A percentile compares a stretch with the other conserved stretches of the same genome.
phyloP scores from a whole-genome alignment of 2,113 vertebrate genomes.

The Tenebrosternarchus preto region DNA sequence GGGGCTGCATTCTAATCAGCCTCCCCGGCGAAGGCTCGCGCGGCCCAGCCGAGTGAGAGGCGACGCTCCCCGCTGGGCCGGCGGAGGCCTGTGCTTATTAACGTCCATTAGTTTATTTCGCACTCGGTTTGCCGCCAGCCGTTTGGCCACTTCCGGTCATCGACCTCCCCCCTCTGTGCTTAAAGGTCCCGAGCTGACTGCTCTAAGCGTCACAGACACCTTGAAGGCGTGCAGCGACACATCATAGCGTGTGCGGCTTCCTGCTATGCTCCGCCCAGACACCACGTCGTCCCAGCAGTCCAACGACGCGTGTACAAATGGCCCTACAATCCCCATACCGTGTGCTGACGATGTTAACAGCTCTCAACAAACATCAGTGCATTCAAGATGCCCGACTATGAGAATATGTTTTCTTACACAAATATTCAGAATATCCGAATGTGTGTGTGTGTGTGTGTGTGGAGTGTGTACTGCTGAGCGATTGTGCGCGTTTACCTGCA shows the following conservation, averaged over 20 bases:
- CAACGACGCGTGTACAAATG: not conserved
- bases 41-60: conserved; percentile 19
- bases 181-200: not conserved
- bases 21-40: not conserved
- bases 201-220: not conserved
- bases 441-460: not conserved
- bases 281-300: not conserved
- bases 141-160: conserved; percentile 13
- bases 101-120: conserved; percentile 46
- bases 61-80: conserved; percentile 12
- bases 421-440: not conserved
- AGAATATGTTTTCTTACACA: not conserved
- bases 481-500: conserved; percentile 80
- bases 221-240: not conserved
- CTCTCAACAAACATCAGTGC: not conserved
- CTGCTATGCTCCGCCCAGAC: not conserved
- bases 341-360: not conserved
- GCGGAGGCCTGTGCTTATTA: conserved; percentile 46
- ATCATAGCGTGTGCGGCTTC: not conserved
- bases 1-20: conserved; percentile 61
- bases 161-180: not conserved
- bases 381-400: not conserved
- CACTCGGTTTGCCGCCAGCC: conserved; percentile 19
- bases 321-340: not conserved
- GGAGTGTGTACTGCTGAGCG: not conserved